Base-by-base conservation (phyloP, 2,113 vertebrate genomes). In the Ceratotherium simum region DNA sequence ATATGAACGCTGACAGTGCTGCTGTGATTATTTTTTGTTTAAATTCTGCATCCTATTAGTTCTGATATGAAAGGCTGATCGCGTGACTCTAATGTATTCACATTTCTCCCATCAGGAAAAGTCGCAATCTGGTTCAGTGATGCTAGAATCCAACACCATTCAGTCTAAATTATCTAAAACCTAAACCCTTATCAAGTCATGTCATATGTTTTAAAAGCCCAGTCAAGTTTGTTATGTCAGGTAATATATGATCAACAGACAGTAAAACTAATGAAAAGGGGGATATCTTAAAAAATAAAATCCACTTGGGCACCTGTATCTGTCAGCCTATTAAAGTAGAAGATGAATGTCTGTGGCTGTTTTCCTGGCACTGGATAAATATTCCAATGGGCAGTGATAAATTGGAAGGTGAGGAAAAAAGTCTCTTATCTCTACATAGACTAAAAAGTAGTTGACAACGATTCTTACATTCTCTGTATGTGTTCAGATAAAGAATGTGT, bases 391-490 rank as follows among this genome's bases (percentile, higher is more conserved):
- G 51, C 70, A 58, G 42, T 97, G 95, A 97, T 76, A 64, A 92
- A 95, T 97, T 56, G 84, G 80, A 70, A 96, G 70, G 87, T n/a
- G 80, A 94, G 81, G 42, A 72, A 72, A 64, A 80, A 83, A 48
- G 31, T 70, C 92, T 78, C 95, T 98, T 97, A 97, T 98, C 98
- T 97, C 80, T 31, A 29, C 29, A 16, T 4, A 75, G 76, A 93
- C 96, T 82, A 56, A 42, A 51, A 78, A 27, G 36, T n/a, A 8
- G 64, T 83, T 67, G 81, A 92, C 95, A 90, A 36, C 21, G 5
- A 1, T n/a, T 69, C 81, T 54, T 56, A 23, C 56, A 42, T 23
- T 4, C 69, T 48, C 69, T 42, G n/a, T 16, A 12, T 33, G 64
- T 16, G 2, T 39, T 64, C 96, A 86, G 96, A 97, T 65, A 95